Evolutionary conservation across 2,113 vertebrate genomes (phyloP).

Genomic region (Peromyscus leucopus): DNA sequence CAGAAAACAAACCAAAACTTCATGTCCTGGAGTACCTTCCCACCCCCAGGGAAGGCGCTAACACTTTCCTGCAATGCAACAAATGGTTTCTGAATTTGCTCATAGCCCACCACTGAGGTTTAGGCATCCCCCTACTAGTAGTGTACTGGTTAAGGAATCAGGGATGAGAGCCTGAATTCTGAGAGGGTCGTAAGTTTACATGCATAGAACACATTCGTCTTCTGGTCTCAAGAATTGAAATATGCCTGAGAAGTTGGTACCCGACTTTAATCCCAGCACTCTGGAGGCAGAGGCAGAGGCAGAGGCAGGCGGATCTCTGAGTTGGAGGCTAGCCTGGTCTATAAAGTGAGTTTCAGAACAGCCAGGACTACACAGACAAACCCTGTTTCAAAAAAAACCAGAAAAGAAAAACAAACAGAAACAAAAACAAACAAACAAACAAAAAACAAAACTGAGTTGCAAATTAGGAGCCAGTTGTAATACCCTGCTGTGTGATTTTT

Average conservation of each 20-base stretch:
- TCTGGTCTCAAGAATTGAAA: background rate
- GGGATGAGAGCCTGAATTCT: background rate
- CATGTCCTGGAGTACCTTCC: background rate
- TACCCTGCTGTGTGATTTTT: background rate
- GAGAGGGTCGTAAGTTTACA: background rate
- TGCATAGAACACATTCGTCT: background rate
- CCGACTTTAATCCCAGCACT: background rate
- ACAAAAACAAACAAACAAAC: too few species aligned
- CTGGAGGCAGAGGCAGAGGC: background rate
- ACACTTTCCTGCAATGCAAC: too few species aligned
- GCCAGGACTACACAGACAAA: background rate
- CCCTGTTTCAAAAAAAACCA: background rate
- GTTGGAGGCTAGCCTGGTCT: background rate
- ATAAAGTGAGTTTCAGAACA: background rate
- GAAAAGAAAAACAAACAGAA: background rate
- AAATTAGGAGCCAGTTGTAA: background rate
- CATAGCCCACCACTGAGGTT: background rate
- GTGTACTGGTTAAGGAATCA: background rate
- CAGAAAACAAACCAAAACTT: background rate
- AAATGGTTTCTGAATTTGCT: background rate
- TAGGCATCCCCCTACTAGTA: background rate
- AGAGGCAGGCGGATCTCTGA: background rate
- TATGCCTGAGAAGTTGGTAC: too few species aligned
- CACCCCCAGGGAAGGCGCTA: background rate
- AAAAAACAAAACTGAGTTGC: background rate